These are phyloP conservation scores for Eulemur macaco DNA, from an alignment of 2,113 vertebrate species.

Conservation along the genomic window DNA sequence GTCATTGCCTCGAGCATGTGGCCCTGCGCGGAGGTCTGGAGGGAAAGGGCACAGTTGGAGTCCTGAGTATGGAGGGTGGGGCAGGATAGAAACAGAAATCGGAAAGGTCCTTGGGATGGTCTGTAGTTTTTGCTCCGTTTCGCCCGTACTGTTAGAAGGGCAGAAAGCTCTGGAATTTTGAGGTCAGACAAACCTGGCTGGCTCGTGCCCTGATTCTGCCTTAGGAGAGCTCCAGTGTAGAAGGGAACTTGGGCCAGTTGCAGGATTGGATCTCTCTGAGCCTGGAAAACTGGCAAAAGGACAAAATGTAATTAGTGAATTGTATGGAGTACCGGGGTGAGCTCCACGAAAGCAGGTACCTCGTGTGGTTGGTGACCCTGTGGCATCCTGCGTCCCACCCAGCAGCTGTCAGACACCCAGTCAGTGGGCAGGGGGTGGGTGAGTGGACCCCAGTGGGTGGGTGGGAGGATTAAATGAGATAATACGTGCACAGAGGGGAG, in stretches of 20 bases:
- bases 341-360: neutral
- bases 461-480: neutral
- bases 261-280: neutral
- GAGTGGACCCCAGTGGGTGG: no score
- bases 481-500: rapidly evolving
- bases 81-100: neutral
- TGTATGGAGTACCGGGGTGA: neutral
- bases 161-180: neutral
- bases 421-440: neutral
- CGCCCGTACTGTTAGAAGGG: neutral
- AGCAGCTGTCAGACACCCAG: neutral
- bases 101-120: neutral
- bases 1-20: neutral
- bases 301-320: neutral
- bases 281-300: neutral
- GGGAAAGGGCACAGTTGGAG: neutral
- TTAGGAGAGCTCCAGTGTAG: rapidly evolving
- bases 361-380: rapidly evolving
- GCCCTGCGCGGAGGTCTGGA: neutral
- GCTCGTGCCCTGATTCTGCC: rapidly evolving
- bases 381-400: no score
- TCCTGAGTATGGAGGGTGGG: neutral
- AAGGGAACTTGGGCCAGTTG: neutral
- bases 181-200: neutral
- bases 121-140: neutral